Percentiles rank a stretch among this genome's conserved stretches.
phyloP scores from a whole-genome alignment of 2,888 invertebrate genomes.

The Smittia aterrima region DNA sequence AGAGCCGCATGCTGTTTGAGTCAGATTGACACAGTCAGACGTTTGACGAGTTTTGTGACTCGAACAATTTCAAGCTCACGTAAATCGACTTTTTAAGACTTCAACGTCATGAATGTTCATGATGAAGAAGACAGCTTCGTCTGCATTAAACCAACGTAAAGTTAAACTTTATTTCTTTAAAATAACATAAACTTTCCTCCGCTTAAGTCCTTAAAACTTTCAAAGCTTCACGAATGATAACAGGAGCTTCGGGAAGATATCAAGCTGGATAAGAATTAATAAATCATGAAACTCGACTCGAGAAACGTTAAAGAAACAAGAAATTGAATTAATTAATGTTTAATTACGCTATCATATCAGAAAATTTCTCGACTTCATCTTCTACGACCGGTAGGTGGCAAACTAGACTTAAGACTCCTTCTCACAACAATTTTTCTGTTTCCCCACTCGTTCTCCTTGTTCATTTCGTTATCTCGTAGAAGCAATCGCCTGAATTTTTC shows the following conservation, averaged over 20 bases:
- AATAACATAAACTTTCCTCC: background rate
- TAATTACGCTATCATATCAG: slow-evolving; percentile 33
- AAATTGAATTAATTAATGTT: slow-evolving; percentile 39
- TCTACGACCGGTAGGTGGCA: background rate
- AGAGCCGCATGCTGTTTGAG: slow-evolving; percentile 10
- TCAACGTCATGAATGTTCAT: too few species aligned
- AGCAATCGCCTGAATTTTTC: background rate
- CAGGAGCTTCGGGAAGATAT: background rate
- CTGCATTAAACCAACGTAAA: too few species aligned
- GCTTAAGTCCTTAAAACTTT: background rate
- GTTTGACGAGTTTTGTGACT: too few species aligned
- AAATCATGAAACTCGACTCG: slow-evolving; percentile 30
- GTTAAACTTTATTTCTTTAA: too few species aligned
- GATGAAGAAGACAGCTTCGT: too few species aligned
- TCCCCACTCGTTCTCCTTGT: background rate
- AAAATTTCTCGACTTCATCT: background rate
- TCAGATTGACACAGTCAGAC: background rate
- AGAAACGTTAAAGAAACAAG: slow-evolving; percentile 36
- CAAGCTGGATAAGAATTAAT: background rate
- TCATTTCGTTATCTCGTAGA: slow-evolving; percentile 7
- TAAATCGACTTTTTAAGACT: too few species aligned
- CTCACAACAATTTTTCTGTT: background rate
- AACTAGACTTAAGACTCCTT: background rate
- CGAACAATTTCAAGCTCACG: too few species aligned
- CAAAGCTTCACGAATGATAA: background rate